Base-by-base conservation (phyloP, 1,140 invertebrate genomes). In the Micrasema longulum region DNA sequence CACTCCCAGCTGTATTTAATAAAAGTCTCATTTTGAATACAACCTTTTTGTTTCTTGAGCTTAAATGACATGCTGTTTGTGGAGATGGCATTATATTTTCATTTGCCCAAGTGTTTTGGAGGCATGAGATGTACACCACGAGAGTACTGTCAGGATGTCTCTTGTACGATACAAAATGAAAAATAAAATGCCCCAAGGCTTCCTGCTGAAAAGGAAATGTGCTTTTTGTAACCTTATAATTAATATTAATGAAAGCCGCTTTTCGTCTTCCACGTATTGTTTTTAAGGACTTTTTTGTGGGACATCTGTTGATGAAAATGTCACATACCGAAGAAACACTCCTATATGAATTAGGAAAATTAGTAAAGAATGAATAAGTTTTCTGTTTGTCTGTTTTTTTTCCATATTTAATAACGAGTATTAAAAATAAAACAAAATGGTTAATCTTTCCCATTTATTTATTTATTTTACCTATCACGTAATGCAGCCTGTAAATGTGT, bases 41-140 rank as follows among this genome's bases (percentile, higher is more conserved):
- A 43, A 38, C n/a, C 57, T 62, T 62, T 62, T 62, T 62, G 38
- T 62, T 62, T 41, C 18, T 22, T 62, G 18, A 16, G 10, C 57
- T 41, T 62, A 23, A 45, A 18, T 62, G 57, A 62, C 57, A 62
- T 18, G 11, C 57, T 43, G 72, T 55, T 36, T 60, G 48, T 38
- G 67, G 36, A n/a, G n/a, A n/a, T 23, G 47, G 62, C 67, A 64
- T 67, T 73, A 73, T 73, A 73, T 73, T 73, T 73, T 73, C 66
- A 73, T 73, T 73, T 73, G 41, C 48, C 63, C 60, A 50, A 71
- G 72, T 73, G 72, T 22, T 36, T 31, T 45, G 45, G 35, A 50
- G 45, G 36, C 16, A 52, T 35, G 53, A 26, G 1, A n/a, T n/a
- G 5, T 23, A 26, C 64, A 2, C 6, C 48, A n/a, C 53, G 60